phyloP scores from a whole-genome alignment of 2,797 vertebrate genomes.

The Neopelma chrysocephalum region DNA sequence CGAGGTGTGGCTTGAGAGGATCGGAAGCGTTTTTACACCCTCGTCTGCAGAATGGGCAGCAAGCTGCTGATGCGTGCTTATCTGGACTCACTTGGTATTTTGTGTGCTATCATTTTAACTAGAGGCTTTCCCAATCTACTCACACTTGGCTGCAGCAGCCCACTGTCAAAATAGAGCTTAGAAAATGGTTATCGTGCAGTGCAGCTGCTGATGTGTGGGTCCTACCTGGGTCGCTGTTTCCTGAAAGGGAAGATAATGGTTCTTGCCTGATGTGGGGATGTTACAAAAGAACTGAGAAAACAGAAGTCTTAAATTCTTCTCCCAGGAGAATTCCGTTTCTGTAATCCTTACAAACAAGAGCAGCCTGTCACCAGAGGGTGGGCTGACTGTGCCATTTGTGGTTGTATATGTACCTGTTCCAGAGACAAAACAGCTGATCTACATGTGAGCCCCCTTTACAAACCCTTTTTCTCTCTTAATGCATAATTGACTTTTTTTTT shows the following conservation, averaged over 20 bases:
- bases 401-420: background rate
- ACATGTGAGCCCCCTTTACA: background rate
- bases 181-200: background rate
- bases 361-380: background rate
- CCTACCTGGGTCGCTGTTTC: background rate
- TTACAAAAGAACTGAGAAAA: background rate
- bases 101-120: background rate
- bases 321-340: background rate
- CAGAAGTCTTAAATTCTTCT: background rate
- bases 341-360: background rate
- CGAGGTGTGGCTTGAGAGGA: background rate
- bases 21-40: background rate
- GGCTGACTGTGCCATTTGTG: background rate
- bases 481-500: background rate
- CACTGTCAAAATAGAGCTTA: background rate
- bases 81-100: background rate
- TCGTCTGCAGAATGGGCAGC: background rate
- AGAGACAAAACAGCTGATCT: background rate
- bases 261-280: background rate
- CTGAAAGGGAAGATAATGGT: background rate
- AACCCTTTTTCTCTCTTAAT: background rate
- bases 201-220: background rate
- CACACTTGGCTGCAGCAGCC: background rate
- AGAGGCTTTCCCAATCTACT: background rate
- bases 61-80: background rate